Evolutionary conservation across 2,113 vertebrate species (phyloP), one percentile per base, ranked within the genome.

Genomic region (Nymphicus hollandicus): DNA sequence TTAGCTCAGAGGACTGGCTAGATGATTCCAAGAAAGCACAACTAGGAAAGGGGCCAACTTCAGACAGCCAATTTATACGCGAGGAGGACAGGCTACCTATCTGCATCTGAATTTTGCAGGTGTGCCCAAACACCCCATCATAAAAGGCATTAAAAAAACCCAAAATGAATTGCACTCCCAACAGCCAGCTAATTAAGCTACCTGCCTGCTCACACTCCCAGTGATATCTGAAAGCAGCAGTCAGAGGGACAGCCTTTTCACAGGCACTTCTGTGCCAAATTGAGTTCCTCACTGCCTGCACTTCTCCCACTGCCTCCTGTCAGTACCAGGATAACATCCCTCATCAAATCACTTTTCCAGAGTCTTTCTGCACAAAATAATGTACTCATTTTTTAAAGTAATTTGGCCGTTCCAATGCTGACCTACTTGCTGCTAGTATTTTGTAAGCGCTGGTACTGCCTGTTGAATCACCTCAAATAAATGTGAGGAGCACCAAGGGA

Each of bases 401-500:
- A n/a, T 79, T 8, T 35, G 28, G 33, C 20, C 22, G 9, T 52
- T 82, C n/a, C 63, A 50, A 39, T 19, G 33, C 64, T 60, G 22
- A 13, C 24, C 43, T 14, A 29, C 41, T 8, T 17, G 37, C 46
- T 73, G 37, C 11, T 65, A 22, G 17, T 4, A 12, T 12, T 55
- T 19, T 55, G 50, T 2, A n/a, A 65, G n/a, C 4, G 17, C 24
- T 13, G 33, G 19, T 8, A 11, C 0, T 18, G 52, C 37, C 83
- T 39, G n/a, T 17, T 55, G n/a, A 72, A 53, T 4, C 11, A 25
- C 17, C 11, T 56, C 47, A 44, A 58, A 2, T 5, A 7, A 18
- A 11, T 17, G 25, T 22, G 0, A 2, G 44, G 43, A 76, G 35
- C 29, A 35, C 7, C 0, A 0, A 58, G 29, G 47, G 33, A 58